These are phyloP conservation scores for Onychomys leucogaster DNA, from an alignment of 2,797 vertebrate species.

Conservation along the genomic window DNA sequence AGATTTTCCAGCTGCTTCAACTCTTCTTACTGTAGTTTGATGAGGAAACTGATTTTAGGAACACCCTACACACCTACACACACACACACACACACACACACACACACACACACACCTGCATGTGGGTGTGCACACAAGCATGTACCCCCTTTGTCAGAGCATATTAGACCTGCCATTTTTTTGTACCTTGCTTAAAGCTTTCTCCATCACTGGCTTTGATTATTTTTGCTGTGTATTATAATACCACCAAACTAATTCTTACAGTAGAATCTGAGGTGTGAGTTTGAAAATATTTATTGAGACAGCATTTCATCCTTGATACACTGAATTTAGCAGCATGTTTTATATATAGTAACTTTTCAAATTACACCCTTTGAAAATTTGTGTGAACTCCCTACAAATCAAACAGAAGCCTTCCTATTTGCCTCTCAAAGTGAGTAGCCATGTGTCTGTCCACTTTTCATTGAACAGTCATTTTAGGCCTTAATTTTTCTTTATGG, in stretches of 20 bases:
- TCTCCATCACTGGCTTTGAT: not conserved
- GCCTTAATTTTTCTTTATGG: no score
- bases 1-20: not conserved
- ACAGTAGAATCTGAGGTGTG: not conserved
- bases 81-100: no score
- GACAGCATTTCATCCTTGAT: not conserved
- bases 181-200: no score
- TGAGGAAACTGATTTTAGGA: not conserved
- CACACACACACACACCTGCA: no score
- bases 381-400: not conserved
- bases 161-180: no score
- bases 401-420: not conserved
- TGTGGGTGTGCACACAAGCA: no score
- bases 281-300: not conserved
- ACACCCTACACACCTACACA: no score
- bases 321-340: not conserved
- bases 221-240: not conserved
- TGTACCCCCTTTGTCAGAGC: no score
- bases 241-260: not conserved
- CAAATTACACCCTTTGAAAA: not conserved
- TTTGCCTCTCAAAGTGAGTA: not conserved
- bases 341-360: not conserved
- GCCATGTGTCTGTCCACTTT: not conserved
- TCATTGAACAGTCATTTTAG: not conserved
- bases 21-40: not conserved